Evolutionary conservation across 2,888 invertebrate species (phyloP).

Genomic region (Subacronicta megacephala): DNA sequence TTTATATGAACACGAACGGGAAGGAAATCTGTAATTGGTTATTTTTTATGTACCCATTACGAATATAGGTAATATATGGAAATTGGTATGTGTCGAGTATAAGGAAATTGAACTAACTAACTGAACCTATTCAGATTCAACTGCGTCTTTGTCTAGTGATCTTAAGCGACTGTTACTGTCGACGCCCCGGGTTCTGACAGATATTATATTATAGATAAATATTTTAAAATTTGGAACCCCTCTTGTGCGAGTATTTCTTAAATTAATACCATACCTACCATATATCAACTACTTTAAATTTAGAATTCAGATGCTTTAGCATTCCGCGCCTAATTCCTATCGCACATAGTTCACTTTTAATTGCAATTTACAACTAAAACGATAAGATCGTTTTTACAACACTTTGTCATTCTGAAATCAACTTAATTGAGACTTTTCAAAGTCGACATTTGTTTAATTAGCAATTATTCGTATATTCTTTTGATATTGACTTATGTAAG

Average conservation of each 20-base stretch:
- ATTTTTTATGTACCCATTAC: slow-evolving; percentile 16
- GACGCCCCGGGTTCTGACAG: too few species aligned
- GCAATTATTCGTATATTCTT: background rate
- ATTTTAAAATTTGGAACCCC: too few species aligned
- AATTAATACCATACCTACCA: too few species aligned
- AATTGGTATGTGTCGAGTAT: background rate
- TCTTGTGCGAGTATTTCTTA: too few species aligned
- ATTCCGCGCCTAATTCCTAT: background rate
- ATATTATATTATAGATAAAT: too few species aligned
- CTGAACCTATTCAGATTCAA: too few species aligned
- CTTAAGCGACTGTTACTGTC: too few species aligned
- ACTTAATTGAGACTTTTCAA: background rate
- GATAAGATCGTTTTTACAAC: too few species aligned
- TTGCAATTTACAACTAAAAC: background rate
- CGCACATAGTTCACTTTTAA: background rate
- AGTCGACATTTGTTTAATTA: background rate
- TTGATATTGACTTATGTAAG: background rate
- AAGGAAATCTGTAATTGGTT: slow-evolving; percentile 1
- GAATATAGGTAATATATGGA: background rate
- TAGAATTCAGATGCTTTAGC: background rate
- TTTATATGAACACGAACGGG: slow-evolving; percentile 2
- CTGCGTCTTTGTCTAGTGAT: too few species aligned
- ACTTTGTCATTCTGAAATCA: background rate
- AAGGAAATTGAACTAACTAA: background rate
- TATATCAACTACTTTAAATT: background rate